Conservation (phyloP, 2,888 invertebrate species). For the Cheilosia scutellata region DNA sequence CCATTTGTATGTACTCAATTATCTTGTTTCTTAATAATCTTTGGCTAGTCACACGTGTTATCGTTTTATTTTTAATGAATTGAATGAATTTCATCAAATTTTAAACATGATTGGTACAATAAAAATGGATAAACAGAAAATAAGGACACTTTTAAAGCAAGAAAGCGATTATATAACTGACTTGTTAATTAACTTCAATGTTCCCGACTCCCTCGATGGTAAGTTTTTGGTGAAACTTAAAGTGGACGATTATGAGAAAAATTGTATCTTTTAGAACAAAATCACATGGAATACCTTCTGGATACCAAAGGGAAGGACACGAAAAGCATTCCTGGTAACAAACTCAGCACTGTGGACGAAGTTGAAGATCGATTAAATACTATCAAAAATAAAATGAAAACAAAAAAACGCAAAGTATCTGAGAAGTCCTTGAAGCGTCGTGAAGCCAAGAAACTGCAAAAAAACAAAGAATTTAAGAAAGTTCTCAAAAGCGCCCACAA, state of each 20-base stretch:
- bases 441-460: slow-evolving; percentile 81
- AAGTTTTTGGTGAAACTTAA: slow-evolving; percentile 39
- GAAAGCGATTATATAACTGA: slow-evolving; percentile 80
- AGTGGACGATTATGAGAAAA: background rate
- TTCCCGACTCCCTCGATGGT: slow-evolving; percentile 83
- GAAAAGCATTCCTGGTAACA: slow-evolving; percentile 23
- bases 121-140: slow-evolving; percentile 60
- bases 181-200: slow-evolving; percentile 80
- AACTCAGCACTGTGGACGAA: slow-evolving; percentile 76
- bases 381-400: slow-evolving; percentile 83
- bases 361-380: slow-evolving; percentile 80
- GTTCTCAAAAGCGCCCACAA: slow-evolving; percentile 80
- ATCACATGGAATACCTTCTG: slow-evolving; percentile 79
- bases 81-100: too few species aligned
- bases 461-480: slow-evolving; percentile 82
- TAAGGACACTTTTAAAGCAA: slow-evolving; percentile 67
- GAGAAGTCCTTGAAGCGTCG: slow-evolving; percentile 81
- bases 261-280: slow-evolving; percentile 32
- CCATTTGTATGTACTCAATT: too few species aligned
- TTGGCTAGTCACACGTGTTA: too few species aligned
- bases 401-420: slow-evolving; percentile 81
- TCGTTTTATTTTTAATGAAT: too few species aligned
- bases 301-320: slow-evolving; percentile 76
- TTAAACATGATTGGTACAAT: background rate
- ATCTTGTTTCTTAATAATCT: too few species aligned